These are phyloP conservation scores for Mactra quadrangularis DNA, from an alignment of 1,140 invertebrate genomes.

Conservation along the genomic window DNA sequence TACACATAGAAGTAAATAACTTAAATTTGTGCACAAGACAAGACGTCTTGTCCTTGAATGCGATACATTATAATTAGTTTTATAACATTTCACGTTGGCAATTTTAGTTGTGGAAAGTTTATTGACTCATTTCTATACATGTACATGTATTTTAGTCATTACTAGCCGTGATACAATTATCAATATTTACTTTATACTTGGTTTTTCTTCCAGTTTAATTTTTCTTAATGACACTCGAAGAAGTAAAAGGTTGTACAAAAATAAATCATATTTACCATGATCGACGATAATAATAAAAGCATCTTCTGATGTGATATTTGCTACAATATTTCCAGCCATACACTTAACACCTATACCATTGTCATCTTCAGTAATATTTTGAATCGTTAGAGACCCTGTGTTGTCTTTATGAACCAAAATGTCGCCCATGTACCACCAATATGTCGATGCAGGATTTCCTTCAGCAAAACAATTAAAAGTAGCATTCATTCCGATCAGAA, in stretches of 20 bases:
- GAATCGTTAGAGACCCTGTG: neutral
- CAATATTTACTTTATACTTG: no score
- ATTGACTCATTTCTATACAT: no score
- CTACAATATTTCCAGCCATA: slow-evolving; percentile 24
- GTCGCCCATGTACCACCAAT: slow-evolving; percentile 22
- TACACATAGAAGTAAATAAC: no score
- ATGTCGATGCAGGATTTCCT: slow-evolving; percentile 8
- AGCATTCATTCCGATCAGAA: slow-evolving; percentile 5
- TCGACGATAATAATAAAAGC: neutral
- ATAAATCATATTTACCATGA: neutral
- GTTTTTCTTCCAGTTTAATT: no score
- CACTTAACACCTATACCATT: slow-evolving; percentile 6
- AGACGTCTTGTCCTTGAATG: no score
- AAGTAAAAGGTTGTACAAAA: neutral
- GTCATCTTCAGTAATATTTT: slow-evolving; percentile 1
- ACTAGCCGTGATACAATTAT: no score
- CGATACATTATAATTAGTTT: no score
- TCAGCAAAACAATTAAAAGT: slow-evolving; percentile 8
- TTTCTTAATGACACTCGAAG: neutral
- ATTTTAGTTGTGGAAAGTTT: no score
- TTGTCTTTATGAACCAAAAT: neutral
- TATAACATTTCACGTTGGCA: no score
- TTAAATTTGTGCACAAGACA: no score
- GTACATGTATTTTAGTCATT: no score
- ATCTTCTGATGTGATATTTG: slow-evolving; percentile 10